These are phyloP conservation scores for Hexactinellida sp. DNA, from an alignment of 37 sponge, comb jelly and placozoan genomes.

Conservation along the genomic window DNA sequence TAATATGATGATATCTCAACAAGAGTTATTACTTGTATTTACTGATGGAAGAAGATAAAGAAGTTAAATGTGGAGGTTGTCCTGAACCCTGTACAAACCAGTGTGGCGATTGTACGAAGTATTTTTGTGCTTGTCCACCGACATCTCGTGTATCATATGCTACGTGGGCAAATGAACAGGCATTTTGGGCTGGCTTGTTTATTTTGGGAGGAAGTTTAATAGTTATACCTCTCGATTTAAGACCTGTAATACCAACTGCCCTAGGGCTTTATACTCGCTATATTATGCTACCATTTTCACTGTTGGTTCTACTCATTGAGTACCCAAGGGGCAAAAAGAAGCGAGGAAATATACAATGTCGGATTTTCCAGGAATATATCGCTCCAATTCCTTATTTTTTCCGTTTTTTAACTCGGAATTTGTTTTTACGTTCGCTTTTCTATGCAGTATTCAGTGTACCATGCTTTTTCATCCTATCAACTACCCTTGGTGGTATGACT, in stretches of 20 bases:
- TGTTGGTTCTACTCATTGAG: neutral
- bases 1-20: too few species aligned
- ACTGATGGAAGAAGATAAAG: neutral
- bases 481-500: neutral
- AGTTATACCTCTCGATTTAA: neutral
- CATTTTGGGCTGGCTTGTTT: neutral
- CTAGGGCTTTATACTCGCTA: neutral
- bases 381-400: conserved; percentile 9
- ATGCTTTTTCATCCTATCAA: neutral
- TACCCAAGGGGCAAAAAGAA: neutral
- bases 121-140: neutral
- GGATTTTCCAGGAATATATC: neutral
- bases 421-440: neutral
- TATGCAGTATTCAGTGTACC: neutral
- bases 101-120: conserved; percentile 7
- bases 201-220: neutral
- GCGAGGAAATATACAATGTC: neutral
- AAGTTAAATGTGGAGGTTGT: neutral
- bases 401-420: neutral
- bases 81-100: conserved; percentile 8
- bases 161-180: neutral
- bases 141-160: neutral
- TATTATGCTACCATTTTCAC: neutral
- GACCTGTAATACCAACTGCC: neutral
- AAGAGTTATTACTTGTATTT: neutral